A percentile compares a stretch with the other conserved stretches of the same genome.
Evolutionary conservation across 2,113 vertebrate genomes (phyloP).

Genomic region (Numida meleagris): DNA sequence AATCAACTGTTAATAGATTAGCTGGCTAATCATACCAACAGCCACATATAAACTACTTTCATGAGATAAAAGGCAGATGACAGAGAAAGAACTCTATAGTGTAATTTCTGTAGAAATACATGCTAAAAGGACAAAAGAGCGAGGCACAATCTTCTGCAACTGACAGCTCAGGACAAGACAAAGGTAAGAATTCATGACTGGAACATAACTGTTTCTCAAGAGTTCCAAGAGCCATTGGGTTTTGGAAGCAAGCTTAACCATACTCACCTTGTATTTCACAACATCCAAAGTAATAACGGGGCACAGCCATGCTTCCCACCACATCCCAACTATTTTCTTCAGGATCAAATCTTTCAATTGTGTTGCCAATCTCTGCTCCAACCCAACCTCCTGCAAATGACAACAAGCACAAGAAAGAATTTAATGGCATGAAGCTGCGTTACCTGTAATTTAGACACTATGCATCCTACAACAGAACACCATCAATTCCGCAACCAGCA

Average conservation of each 20-base stretch:
- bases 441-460: not conserved
- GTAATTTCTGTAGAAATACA: not conserved
- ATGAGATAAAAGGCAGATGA: not conserved
- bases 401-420: not conserved
- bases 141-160: not conserved
- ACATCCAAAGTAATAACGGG: constrained; percentile 95
- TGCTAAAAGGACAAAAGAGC: not conserved
- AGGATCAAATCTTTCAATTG: constrained; percentile 95
- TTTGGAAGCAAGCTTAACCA: not conserved
- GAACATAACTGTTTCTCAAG: not conserved
- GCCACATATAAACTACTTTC: not conserved
- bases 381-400: constrained; percentile 90
- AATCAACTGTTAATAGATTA: not conserved
- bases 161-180: not conserved
- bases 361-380: constrained; percentile 95
- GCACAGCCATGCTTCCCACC: constrained; percentile 90
- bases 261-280: constrained; percentile 93
- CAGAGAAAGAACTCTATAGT: not conserved
- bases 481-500: not conserved
- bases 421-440: not conserved
- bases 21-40: not conserved
- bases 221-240: not conserved
- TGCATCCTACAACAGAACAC: not conserved
- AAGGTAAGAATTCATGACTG: not conserved
- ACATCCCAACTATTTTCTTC: constrained; percentile 96